Evolutionary conservation across 1,140 invertebrate species (phyloP), one percentile per base, ranked within the genome.

Genomic region (Brachionus sp.): DNA sequence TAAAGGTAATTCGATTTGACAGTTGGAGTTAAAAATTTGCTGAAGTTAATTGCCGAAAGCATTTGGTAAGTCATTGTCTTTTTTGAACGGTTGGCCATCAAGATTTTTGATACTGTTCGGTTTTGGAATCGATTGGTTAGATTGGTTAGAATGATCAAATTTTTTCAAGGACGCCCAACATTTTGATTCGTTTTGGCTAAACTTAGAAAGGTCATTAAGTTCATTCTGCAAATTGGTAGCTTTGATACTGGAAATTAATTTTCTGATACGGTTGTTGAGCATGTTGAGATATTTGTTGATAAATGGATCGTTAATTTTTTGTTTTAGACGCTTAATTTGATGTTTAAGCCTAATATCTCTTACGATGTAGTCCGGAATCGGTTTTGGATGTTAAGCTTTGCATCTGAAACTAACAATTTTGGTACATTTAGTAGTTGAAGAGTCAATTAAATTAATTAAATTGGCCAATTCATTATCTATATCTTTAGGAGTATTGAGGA

Each of bases 241-340:
- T 44, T 44, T 44, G 42, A 44, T 44, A 44, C 42, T 44, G 42
- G 42, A 44, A 44, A 44, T 44, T 44, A 44, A 13, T 44, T 44
- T 44, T 44, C 42, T 44, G 42, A 44, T 44, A 44, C 42, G 42
- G 42, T 44, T 44, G 42, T 44, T 44, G 42, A 44, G 42, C 42
- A 44, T 44, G 42, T 44, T 44, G 42, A 44, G 42, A 44, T 44
- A 44, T 68, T 68, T 16, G 35, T 33, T 68, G 9, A 35, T 35
- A 35, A 16, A 10, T 33, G 33, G n/a, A n/a, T n/a, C n/a, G 64
- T 68, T 33, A 5, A 68, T 35, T 35, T 68, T 68, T 68, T 35
- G 64, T 68, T 68, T 68, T 68, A 68, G 13, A 35, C 64, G 57
- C 13, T 64, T 64, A 33, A 64, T 64, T 64, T 33, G 57, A 33